A percentile compares a stretch with the other conserved stretches of the same genome.
These are phyloP conservation scores for Rhagophthalmus giganteus DNA, from an alignment of 2,888 invertebrate genomes.

Conservation along the genomic window DNA sequence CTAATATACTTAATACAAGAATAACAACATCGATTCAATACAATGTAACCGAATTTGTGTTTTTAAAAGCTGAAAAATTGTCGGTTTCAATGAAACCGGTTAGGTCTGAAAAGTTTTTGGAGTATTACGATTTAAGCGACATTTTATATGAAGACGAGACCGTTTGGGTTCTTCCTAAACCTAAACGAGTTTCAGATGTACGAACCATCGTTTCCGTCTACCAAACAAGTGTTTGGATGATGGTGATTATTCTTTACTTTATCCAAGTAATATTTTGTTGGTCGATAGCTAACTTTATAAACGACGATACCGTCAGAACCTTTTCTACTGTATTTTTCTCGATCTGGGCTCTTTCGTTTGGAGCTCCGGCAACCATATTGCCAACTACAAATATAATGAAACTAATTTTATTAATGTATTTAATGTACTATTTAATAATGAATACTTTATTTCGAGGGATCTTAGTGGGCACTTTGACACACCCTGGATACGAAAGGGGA, in stretches of 20 bases:
- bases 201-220: constrained; percentile 1
- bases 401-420: too few species aligned
- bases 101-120: neutral
- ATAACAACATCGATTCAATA: neutral
- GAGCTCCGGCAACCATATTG: too few species aligned
- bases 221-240: neutral
- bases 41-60: neutral
- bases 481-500: too few species aligned
- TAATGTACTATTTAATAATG: too few species aligned
- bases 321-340: too few species aligned
- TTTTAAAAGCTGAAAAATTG: neutral
- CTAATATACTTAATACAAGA: neutral
- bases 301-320: too few species aligned
- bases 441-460: too few species aligned
- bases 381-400: too few species aligned
- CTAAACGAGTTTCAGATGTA: constrained; percentile 1
- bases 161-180: constrained; percentile 5
- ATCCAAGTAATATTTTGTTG: constrained; percentile 2
- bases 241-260: neutral
- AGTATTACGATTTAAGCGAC: constrained; percentile 3
- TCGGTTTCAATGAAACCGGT: neutral
- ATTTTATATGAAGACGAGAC: neutral
- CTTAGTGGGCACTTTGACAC: too few species aligned
- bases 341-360: too few species aligned
- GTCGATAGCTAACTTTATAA: neutral